Conservation (phyloP, 1,140 invertebrate genomes). For the Bombus difficillimus region DNA sequence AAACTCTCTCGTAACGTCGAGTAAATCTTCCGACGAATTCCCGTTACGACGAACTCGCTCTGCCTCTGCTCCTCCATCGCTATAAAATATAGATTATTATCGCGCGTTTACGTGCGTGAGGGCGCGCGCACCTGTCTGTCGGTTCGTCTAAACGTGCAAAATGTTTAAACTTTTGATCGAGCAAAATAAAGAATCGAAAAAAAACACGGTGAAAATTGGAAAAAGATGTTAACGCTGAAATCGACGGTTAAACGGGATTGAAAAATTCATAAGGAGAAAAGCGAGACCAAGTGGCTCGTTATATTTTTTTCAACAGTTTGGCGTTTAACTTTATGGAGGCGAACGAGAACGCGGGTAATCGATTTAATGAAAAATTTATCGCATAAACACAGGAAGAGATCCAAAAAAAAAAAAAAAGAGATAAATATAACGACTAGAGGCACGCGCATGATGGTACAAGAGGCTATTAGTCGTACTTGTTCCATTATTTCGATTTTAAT, state of each 20-base stretch:
- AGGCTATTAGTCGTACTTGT: neutral
- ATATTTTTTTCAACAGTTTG: neutral
- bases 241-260: neutral
- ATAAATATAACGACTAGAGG: neutral
- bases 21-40: neutral
- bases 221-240: neutral
- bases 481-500: constrained; percentile 7
- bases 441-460: fast-evolving
- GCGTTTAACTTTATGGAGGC: neutral
- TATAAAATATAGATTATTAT: neutral
- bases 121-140: too few relatives aligned
- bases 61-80: too few relatives aligned
- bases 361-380: neutral
- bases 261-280: neutral
- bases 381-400: neutral
- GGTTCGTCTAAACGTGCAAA: too few relatives aligned
- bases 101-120: too few relatives aligned
- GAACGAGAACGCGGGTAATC: fast-evolving
- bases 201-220: neutral
- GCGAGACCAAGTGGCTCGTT: neutral
- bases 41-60: neutral
- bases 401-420: too few relatives aligned
- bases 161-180: neutral
- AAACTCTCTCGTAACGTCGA: neutral
- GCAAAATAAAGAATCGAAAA: too few relatives aligned